Percentiles rank a stretch among this genome's conserved stretches.
These are phyloP conservation scores for Thumatha senex DNA, from an alignment of 2,888 invertebrate genomes.

Conservation along the genomic window DNA sequence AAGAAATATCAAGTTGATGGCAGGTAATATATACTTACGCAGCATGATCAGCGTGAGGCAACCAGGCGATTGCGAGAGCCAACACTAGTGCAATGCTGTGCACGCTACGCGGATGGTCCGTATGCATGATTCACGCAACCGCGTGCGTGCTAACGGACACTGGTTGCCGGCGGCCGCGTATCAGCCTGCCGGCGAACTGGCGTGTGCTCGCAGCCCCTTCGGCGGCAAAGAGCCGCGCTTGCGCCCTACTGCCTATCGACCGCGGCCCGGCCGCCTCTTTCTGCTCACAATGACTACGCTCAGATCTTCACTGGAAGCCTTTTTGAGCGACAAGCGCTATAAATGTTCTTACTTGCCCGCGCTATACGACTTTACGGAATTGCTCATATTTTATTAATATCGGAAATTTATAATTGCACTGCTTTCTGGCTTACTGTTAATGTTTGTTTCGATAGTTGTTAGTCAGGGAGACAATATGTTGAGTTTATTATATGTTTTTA, in stretches of 20 bases:
- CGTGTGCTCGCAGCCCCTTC: constrained; percentile 47
- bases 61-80: constrained; percentile 65
- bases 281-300: constrained; percentile 54
- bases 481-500: too few species aligned
- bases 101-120: constrained; percentile 68
- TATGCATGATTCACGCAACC: constrained; percentile 62
- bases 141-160: constrained; percentile 58
- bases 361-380: constrained; percentile 44
- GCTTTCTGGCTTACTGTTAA: constrained; percentile 2
- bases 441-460: too few species aligned
- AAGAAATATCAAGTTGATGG: constrained; percentile 1
- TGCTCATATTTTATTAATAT: constrained; percentile 50
- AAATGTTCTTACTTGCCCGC: constrained; percentile 52
- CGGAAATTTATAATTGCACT: constrained; percentile 33
- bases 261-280: constrained; percentile 58
- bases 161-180: constrained; percentile 71
- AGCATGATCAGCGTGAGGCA: constrained; percentile 66
- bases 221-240: constrained; percentile 59
- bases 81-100: constrained; percentile 68
- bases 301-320: constrained; percentile 60
- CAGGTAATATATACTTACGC: constrained; percentile 62
- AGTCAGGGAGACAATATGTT: too few species aligned
- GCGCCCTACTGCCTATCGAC: constrained; percentile 68
- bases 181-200: constrained; percentile 69
- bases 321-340: constrained; percentile 63